Conservation (phyloP, 2,113 vertebrate species). For the Rattus norvegicus region DNA sequence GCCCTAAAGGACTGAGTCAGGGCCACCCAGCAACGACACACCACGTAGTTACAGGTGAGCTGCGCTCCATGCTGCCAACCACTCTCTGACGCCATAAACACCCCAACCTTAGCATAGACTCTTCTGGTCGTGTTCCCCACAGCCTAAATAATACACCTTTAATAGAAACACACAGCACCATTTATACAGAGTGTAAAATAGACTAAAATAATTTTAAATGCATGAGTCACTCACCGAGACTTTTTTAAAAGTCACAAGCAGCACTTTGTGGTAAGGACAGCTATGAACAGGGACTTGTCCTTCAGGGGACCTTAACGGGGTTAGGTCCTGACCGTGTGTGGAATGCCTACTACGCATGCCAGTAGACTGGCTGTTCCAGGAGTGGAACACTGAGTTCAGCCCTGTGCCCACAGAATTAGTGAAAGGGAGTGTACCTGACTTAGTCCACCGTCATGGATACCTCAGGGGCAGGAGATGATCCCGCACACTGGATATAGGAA, state of each 20-base stretch:
- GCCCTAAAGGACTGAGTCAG: too few species aligned
- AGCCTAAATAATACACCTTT: slow-evolving; percentile 66
- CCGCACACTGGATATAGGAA: rapidly evolving
- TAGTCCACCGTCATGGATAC: rapidly evolving
- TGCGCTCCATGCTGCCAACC: background rate
- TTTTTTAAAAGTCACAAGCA: slow-evolving; percentile 65
- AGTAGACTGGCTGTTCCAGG: background rate
- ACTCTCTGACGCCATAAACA: background rate
- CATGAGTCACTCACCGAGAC: slow-evolving; percentile 68
- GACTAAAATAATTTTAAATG: slow-evolving; percentile 75
- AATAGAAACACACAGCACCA: slow-evolving; percentile 72
- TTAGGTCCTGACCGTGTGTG: background rate
- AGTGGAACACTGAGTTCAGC: rapidly evolving
- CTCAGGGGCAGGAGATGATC: background rate
- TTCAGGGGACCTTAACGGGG: background rate
- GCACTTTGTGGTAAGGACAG: slow-evolving; percentile 68
- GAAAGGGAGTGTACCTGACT: background rate
- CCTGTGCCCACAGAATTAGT: background rate
- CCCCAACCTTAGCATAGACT: background rate
- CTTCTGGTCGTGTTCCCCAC: slow-evolving; percentile 25
- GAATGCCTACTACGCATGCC: background rate
- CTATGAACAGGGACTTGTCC: slow-evolving; percentile 41
- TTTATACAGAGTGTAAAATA: slow-evolving; percentile 69
- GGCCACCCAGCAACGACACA: background rate
- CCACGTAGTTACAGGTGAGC: background rate